Evolutionary conservation across 2,888 invertebrate species (phyloP), one percentile per base, ranked within the genome.

Genomic region (Leptinotarsa tumamoca): DNA sequence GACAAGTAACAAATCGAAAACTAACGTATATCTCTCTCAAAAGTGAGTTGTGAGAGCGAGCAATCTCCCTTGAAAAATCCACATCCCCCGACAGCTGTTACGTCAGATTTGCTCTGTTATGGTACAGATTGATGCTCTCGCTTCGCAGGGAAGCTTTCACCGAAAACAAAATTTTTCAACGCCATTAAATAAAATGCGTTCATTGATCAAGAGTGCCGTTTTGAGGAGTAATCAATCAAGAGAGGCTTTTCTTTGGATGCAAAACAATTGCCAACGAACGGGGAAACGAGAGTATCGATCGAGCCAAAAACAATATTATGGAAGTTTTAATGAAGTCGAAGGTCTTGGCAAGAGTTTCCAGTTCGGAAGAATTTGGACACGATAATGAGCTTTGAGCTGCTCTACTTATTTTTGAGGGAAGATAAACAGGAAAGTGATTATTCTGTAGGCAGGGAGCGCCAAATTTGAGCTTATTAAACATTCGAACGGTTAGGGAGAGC

Each of bases 101-200:
- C 43, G 33, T 63, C 63, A 63, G 43, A 63, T 63, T 63, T n/a
- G n/a, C 33, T 17, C 43, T 63, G 63, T 33, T 63, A 63, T 43
- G 17, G 43, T 63, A 63, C 63, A 79, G 77, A 79, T 79, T 77
- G 76, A 79, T 78, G 79, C 72, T 75, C 73, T 78, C 73, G 69
- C 67, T 76, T 67, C 71, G 73, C 69, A 76, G 73, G 73, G 50
- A 71, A 70, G 77, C 75, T 76, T 77, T 76, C 75, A 73, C 72
- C 75, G 76, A 76, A 80, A 80, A 77, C 76, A 79, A 76, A 75
- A 79, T 80, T 74, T 71, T 73, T 80, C 79, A 79, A 75, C 78
- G 78, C 78, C 74, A 79, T 76, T 52, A 73, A 72, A 71, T 75
- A 72, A 78, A 79, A 79, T 77, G 73, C 75, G 73, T 69, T 71